Base-by-base conservation (phyloP, 1,140 invertebrate species). In the Bombus cullumanus region DNA sequence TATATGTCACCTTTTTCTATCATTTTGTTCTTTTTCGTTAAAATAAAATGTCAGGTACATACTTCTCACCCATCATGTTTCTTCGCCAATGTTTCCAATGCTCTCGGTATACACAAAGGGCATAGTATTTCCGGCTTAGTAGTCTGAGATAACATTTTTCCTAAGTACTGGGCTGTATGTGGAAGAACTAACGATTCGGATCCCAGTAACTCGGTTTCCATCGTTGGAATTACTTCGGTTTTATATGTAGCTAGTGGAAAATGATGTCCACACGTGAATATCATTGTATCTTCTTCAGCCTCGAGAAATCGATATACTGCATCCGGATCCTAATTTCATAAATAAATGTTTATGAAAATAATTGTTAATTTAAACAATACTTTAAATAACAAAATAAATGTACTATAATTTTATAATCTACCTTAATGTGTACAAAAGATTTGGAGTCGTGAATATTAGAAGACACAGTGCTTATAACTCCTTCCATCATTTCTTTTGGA, bases 251-350 rank as follows among this genome's bases (percentile, higher is more conserved):
- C 93, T 47, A 94, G 81, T 82, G 93, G 92, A 86, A 93, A 95
- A 81, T 95, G 92, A 77, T 95, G 95, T 15, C 95, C 95, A 73
- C 95, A 95, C 0, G 95, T 95, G 62, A 95, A 95, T 72, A 95
- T 91, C 91, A 95, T 93, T 15, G 91, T 93, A 53, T 95, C 94
- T 80, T 95, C 94, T 57, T 94, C 91, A 4, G 90, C 85, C 4
- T 89, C 91, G 22, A 95, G 89, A 34, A 95, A 94, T 73, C 92
- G 89, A 18, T 93, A 91, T 10, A 95, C 91, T 28, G 88, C 84
- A 78, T 95, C 92, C 53, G 93, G 89, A 89, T 94, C 93, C 94
- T 95, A 31, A 81, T 71, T 79, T n/a, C 12, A 62, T 12, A 25
- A 37, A 34, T n/a, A n/a, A 13, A n/a, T 64, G 15, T 64, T 75